phyloP scores from a whole-genome alignment of 2,888 invertebrate species.

The Amiota communis region DNA sequence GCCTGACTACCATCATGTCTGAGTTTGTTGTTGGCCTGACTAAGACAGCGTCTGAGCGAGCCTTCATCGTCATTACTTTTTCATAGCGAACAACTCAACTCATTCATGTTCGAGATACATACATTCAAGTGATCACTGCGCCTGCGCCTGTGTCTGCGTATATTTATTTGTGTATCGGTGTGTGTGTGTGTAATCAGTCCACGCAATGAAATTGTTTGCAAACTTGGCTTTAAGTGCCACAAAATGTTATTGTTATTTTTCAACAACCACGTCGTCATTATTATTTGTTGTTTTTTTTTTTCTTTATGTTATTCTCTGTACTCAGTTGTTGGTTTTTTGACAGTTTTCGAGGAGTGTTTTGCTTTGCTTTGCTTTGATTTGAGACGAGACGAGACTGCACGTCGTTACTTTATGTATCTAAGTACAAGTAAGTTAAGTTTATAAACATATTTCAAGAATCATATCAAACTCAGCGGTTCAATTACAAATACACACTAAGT shows the following conservation, averaged over 20 bases:
- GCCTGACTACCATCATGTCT: neutral
- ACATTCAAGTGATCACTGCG: constrained; percentile 46
- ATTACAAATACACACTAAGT: constrained; percentile 1
- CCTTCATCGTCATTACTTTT: no score
- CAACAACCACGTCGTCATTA: constrained; percentile 14
- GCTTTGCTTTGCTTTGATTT: constrained; percentile 22
- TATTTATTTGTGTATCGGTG: constrained; percentile 36
- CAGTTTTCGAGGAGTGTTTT: constrained; percentile 63
- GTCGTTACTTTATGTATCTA: constrained; percentile 50
- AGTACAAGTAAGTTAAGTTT: neutral
- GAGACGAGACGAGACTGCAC: constrained; percentile 53
- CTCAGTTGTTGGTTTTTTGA: constrained; percentile 54
- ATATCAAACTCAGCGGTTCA: constrained; percentile 22
- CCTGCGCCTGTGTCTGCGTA: constrained; percentile 31
- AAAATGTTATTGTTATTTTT: constrained; percentile 32
- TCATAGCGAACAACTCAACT: constrained; percentile 31
- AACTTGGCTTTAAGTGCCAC: constrained; percentile 38
- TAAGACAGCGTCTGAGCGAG: constrained; percentile 28
- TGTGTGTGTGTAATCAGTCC: constrained; percentile 65
- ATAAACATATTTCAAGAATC: constrained; percentile 45
- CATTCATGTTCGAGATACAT: constrained; percentile 55
- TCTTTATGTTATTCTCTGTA: constrained; percentile 40
- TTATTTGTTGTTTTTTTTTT: constrained; percentile 42
- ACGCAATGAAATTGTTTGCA: constrained; percentile 67
- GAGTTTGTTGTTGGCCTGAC: neutral